Evolutionary conservation across 2,113 vertebrate species (phyloP), one percentile per base, ranked within the genome.

Genomic region (Neomonachus schauinslandi): DNA sequence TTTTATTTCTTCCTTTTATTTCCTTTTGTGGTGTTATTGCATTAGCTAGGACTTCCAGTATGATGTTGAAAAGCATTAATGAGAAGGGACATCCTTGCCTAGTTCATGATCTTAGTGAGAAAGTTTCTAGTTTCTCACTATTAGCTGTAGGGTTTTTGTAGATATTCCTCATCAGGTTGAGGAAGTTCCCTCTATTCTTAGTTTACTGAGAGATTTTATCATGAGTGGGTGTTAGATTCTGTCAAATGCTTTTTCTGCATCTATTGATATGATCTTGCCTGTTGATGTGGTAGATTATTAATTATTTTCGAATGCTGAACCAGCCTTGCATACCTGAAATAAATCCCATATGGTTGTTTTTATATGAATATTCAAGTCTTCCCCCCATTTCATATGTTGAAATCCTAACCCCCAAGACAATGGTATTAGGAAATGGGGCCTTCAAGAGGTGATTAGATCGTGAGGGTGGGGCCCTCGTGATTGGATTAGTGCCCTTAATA

Each of bases 1-100:
- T 89, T 89, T 89, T 81, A 88, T 81, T 81, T 94, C n/a, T 94
- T 80, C 36, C 53, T 81, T 94, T 77, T 51, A 49, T 89, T 91
- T 72, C 57, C 71, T 94, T 79, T 88, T 84, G 71, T 91, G 82
- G 18, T 86, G 36, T 77, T 85, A 90, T 24, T 88, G 16, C 24
- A 39, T 42, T 57, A 26, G 63, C n/a, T 92, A 69, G 57, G 18
- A 51, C 28, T 59, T 49, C 19, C 15, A 33, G 71, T 81, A 57
- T 22, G 69, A 57, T 81, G 33, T 18, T 90, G 61, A 93, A 80
- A 93, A 36, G 12, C 51, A 55, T 55, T 80, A 61, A 31, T 89
- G 36, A 55, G 22, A 79, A 33, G 26, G 3, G 61, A 89, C 74
- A 65, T 80, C 42, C 15, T 26, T 81, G 89, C 33, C 49, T 91